Base-by-base conservation (phyloP, 2,113 vertebrate species). In the Crotalus tigris region DNA sequence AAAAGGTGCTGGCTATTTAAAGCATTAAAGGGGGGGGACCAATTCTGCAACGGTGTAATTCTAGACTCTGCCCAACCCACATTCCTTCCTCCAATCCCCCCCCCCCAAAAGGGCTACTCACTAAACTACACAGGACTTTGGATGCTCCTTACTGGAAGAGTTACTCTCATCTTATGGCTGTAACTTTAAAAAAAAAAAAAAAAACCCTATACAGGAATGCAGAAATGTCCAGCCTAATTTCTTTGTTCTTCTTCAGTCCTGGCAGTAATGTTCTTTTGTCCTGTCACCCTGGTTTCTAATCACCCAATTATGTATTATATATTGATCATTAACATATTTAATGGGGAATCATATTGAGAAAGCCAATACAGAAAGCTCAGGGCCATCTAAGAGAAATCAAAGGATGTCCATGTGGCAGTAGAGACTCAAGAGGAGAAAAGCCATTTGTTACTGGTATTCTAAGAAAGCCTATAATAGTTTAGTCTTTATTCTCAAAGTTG, bases 31-130 rank as follows among this genome's bases (percentile, higher is more conserved):
- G 51, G 88, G n/a, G 61, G 75, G 3, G 93, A 85, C 93, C 96
- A 54, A 97, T 96, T 96, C 95, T 29, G 97, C 95, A 0, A 96
- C 95, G 93, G 96, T 97, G 98, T 98, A 98, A 98, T 97, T 97
- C 97, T 98, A 98, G 98, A 98, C 98, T 97, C 96, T 94, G 97
- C 95, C 97, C 98, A 94, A 97, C 98, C 98, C 98, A 98, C 98
- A 97, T 96, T 96, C 97, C 95, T 94, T 95, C 97, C 95, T 93
- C 94, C 94, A 69, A n/a, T 6, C 93, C 95, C 91, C 55, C 95
- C 96, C 96, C 61, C 26, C 26, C 95, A n/a, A 69, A 69, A 96
- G 91, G 59, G 95, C 96, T 91, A 92, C 93, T 96, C 97, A 97
- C 96, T 95, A 95, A 88, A 95, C 94, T 94, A 88, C 96, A 97